A percentile compares a stretch with the other conserved stretches of the same genome.
Evolutionary conservation across 2,797 vertebrate species (phyloP).

Genomic region (Buceros bicornis): DNA sequence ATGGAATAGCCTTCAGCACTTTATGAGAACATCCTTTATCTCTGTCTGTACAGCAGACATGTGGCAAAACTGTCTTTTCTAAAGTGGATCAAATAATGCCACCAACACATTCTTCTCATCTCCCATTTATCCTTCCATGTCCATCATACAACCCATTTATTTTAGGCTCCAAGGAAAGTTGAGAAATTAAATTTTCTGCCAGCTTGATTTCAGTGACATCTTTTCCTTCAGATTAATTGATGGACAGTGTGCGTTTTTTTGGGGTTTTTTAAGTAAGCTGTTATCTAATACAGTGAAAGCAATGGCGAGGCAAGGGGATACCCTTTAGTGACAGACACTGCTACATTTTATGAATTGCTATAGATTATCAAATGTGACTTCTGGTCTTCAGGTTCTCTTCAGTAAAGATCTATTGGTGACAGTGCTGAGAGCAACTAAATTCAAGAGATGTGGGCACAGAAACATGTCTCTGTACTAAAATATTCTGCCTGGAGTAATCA

Average conservation of each 20-base stretch:
- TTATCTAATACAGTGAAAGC: background rate
- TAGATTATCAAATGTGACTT: background rate
- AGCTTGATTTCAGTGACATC: background rate
- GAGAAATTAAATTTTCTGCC: constrained; percentile 38
- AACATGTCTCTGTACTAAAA: background rate
- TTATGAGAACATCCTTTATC: constrained; percentile 32
- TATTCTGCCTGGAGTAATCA: background rate
- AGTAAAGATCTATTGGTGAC: background rate
- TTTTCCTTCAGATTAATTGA: constrained; percentile 8
- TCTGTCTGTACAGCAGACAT: background rate
- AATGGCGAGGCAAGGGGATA: background rate
- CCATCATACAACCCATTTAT: background rate
- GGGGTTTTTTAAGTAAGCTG: background rate
- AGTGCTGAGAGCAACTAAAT: background rate
- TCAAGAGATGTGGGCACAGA: background rate
- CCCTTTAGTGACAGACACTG: background rate
- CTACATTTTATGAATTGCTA: background rate
- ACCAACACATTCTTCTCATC: background rate
- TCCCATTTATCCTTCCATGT: constrained; percentile 20
- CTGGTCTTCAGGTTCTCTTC: background rate
- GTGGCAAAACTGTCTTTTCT: constrained; percentile 33
- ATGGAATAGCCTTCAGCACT: constrained; percentile 7
- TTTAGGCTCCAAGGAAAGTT: background rate
- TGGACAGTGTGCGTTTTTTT: background rate
- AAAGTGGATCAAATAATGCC: background rate